Conservation (phyloP, 2,797 vertebrate species). For the Ciconia nigra region DNA sequence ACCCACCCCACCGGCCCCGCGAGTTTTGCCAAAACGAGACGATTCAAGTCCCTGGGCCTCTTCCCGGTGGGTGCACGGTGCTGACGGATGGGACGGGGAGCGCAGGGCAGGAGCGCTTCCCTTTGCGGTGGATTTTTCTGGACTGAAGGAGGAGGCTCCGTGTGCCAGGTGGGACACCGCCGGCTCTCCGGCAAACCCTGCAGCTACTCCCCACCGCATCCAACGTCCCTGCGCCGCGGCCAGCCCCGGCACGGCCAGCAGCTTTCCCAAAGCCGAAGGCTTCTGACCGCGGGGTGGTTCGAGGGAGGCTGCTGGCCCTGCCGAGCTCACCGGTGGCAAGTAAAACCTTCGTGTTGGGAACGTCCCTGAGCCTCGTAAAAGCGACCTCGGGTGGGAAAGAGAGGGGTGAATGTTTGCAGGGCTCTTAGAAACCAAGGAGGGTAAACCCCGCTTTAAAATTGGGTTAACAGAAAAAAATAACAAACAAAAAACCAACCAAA, state of each 20-base stretch:
- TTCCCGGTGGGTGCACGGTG: fast-evolving
- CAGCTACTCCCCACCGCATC: background rate
- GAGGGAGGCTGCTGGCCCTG: background rate
- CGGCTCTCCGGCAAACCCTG: background rate
- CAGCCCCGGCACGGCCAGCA: background rate
- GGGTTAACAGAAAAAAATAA: background rate
- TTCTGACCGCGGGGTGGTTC: fast-evolving
- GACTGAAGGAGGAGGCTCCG: too few species aligned
- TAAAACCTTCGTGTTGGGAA: background rate
- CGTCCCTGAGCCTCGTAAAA: background rate
- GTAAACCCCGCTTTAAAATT: background rate
- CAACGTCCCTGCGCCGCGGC: background rate
- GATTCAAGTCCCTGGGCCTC: background rate
- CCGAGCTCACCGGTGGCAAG: background rate
- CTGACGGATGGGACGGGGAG: background rate
- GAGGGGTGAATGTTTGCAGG: fast-evolving
- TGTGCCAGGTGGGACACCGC: fast-evolving
- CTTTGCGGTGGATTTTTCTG: background rate
- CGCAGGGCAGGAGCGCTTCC: background rate
- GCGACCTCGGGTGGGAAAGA: fast-evolving
- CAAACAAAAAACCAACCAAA: too few species aligned
- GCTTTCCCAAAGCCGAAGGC: background rate
- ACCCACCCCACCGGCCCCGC: background rate
- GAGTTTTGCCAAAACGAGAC: background rate
- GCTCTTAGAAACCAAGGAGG: background rate